Conservation (phyloP, 2,113 vertebrate genomes). For the Jacana jacana region DNA sequence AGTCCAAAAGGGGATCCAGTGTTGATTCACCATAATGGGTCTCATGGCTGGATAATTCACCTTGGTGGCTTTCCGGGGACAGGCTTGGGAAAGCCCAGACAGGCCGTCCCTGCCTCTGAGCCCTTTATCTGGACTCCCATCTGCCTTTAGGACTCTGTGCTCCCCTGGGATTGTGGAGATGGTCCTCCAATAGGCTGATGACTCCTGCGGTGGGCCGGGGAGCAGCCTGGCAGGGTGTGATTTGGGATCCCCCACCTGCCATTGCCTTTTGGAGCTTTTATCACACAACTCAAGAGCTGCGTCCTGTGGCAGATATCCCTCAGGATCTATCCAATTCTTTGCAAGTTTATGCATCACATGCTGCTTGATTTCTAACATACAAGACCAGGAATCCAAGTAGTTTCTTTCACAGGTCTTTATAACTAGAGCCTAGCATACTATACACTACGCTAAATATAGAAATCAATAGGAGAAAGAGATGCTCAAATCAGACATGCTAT, state of each 20-base stretch:
- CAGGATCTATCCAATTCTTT: neutral
- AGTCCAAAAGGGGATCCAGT: neutral
- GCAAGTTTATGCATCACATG: neutral
- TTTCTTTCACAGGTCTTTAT: conserved; percentile 8
- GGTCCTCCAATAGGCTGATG: neutral
- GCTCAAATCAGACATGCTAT: conserved; percentile 2
- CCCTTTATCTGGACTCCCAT: neutral
- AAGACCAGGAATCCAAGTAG: neutral
- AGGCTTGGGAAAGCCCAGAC: neutral
- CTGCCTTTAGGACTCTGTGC: neutral
- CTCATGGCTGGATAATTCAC: neutral
- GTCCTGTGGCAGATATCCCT: neutral
- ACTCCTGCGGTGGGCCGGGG: neutral
- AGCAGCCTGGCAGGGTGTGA: neutral
- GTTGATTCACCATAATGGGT: neutral
- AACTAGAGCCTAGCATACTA: neutral
- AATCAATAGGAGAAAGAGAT: neutral
- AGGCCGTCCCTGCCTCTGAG: neutral
- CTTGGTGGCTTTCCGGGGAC: neutral
- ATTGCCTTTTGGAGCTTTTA: neutral
- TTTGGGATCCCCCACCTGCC: neutral
- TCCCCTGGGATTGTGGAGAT: neutral
- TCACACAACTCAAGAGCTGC: neutral
- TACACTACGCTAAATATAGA: neutral
- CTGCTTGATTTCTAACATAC: neutral